phyloP scores from a whole-genome alignment of 2,797 vertebrate genomes.

The Micrastur ruficollis region DNA sequence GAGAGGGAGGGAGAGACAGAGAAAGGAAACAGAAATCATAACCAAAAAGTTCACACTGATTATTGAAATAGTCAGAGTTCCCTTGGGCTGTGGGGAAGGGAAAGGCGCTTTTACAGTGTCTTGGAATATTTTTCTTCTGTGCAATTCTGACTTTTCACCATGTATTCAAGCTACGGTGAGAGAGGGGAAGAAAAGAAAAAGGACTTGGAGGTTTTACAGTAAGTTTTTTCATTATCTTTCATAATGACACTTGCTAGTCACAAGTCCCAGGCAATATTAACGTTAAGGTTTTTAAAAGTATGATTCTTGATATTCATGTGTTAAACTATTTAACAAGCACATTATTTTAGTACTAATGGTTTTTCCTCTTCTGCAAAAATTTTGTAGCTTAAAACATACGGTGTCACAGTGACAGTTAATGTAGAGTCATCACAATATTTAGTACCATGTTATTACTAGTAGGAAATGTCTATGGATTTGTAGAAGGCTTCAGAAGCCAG shows the following conservation, averaged over 20 bases:
- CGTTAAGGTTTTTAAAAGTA: not conserved
- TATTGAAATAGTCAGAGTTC: slow-evolving; percentile 57
- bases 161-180: not conserved
- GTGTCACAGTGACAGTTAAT: not conserved
- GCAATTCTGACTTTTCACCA: slow-evolving; percentile 41
- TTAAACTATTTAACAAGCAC: not conserved
- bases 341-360: not conserved
- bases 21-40: slow-evolving; percentile 65
- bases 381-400: not conserved
- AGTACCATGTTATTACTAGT: not conserved
- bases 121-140: slow-evolving; percentile 42
- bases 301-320: not conserved
- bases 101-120: slow-evolving; percentile 21
- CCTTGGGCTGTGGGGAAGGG: slow-evolving; percentile 25
- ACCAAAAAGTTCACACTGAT: slow-evolving; percentile 34
- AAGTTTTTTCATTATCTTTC: slow-evolving; percentile 50
- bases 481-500: not conserved
- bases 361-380: not conserved
- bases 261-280: not conserved
- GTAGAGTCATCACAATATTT: not conserved
- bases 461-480: slow-evolving; percentile 1
- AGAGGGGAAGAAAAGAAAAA: slow-evolving; percentile 15
- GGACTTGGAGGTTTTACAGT: not conserved
- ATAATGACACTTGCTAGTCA: not conserved
- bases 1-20: slow-evolving; percentile 55